A percentile compares a stretch with the other conserved stretches of the same genome.
phyloP scores from a whole-genome alignment of 2,113 vertebrate species.

The Ia io region DNA sequence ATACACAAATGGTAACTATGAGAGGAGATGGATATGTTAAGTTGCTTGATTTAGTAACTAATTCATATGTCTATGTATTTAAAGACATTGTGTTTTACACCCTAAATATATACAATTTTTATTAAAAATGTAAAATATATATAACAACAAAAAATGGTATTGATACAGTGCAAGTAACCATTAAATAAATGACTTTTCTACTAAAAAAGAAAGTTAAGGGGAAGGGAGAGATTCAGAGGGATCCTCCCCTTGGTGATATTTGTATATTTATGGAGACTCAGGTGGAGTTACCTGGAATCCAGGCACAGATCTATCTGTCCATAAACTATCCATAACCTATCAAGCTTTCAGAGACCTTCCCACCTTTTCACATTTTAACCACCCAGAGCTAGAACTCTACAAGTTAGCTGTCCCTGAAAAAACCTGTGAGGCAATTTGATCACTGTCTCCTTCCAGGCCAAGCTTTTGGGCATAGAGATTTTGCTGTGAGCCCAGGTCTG shows the following conservation, averaged over 20 bases:
- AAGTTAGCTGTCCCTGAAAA: not conserved
- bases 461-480: not conserved
- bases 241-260: not conserved
- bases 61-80: not conserved
- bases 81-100: not conserved
- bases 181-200: not conserved
- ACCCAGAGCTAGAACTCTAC: not conserved
- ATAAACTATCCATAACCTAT: not conserved
- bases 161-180: not conserved
- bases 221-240: not conserved
- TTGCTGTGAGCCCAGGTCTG: not conserved
- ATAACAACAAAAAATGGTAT: not conserved
- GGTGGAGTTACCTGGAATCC: not conserved
- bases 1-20: not conserved
- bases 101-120: not conserved
- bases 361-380: not conserved
- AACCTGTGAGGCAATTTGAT: not conserved
- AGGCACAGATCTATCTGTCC: not conserved
- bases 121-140: not conserved
- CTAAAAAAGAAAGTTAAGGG: not conserved
- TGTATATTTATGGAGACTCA: not conserved
- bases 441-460: not conserved
- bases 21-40: not conserved
- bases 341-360: not conserved
- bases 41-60: not conserved